Evolutionary conservation across 2,888 invertebrate species (phyloP), one percentile per base, ranked within the genome.

Genomic region (Amblyjoppa proteus): DNA sequence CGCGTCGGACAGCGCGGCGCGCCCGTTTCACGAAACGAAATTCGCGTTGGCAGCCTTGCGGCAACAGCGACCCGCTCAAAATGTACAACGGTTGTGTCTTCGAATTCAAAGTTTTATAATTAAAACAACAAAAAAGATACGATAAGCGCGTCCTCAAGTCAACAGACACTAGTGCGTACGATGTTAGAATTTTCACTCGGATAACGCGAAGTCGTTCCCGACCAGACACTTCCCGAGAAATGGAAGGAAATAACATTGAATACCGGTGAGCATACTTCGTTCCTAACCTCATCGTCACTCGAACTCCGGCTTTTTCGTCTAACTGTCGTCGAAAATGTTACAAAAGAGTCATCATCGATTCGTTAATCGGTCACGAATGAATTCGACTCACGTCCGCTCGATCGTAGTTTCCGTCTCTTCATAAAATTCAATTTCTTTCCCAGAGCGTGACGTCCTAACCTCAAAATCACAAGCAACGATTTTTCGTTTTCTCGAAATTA

Each of bases 161-260:
- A 28, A 64, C n/a, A 69, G 69, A 74, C 64, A 71, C 61, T 25
- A 66, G 53, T 70, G 64, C 38, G 56, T 81, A 90, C 88, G 61
- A 92, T 89, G 90, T 88, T 91, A 83, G 94, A 95, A 84, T 94
- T 93, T 91, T 92, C 93, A 61, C 92, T 96, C 90, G 96, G 96
- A 83, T 97, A 97, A 92, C 96, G 97, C 88, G 98, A 98, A 95
- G 97, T 98, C 20, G 96, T 97, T 81, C 97, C 97, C 2, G 97
- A 97, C 94, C 96, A 97, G 94, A 96, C 96, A 64, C 94, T 96
- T 80, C 95, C 96, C 1, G 97, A 97, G 89, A 96, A 97, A 94
- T 98, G 97, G 97, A 97, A 96, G 92, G 97, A 98, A 95, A 96
- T 98, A 70, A 95, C 96, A 41, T 94, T 98, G 87, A 97, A 97